phyloP scores from a whole-genome alignment of 2,113 vertebrate species.

The Odontesthes bonariensis region DNA sequence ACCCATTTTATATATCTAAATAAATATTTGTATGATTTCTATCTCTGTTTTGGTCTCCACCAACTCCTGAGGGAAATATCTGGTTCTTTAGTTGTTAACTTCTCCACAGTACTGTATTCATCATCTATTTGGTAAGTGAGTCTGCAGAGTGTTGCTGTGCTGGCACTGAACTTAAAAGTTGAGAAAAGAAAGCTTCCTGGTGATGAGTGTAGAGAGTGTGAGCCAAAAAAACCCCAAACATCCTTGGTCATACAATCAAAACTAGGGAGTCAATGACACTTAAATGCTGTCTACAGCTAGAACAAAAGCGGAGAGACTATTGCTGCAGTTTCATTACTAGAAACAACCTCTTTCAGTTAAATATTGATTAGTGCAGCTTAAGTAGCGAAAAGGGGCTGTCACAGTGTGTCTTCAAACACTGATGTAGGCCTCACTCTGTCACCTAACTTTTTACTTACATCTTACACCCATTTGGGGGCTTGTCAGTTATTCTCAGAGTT shows the following conservation, averaged over 20 bases:
- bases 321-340: not conserved
- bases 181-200: not conserved
- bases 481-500: not conserved
- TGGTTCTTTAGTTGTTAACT: too few relatives aligned
- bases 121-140: too few relatives aligned
- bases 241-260: not conserved
- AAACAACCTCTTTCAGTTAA: not conserved
- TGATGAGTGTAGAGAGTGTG: not conserved
- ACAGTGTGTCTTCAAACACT: constrained; percentile 23
- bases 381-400: constrained; percentile 22
- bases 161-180: not conserved
- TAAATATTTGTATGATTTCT: too few relatives aligned
- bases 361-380: constrained; percentile 39
- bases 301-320: not conserved
- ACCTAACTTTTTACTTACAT: constrained; percentile 3
- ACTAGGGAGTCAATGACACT: not conserved
- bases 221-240: not conserved
- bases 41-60: too few relatives aligned
- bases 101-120: not conserved
- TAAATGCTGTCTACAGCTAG: not conserved
- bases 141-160: not conserved
- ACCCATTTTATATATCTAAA: too few relatives aligned
- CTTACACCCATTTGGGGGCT: not conserved
- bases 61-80: too few relatives aligned
- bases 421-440: not conserved